Percentiles rank a stretch among this genome's conserved stretches.
phyloP scores from a whole-genome alignment of 2,113 vertebrate genomes.

The Monopterus albus region DNA sequence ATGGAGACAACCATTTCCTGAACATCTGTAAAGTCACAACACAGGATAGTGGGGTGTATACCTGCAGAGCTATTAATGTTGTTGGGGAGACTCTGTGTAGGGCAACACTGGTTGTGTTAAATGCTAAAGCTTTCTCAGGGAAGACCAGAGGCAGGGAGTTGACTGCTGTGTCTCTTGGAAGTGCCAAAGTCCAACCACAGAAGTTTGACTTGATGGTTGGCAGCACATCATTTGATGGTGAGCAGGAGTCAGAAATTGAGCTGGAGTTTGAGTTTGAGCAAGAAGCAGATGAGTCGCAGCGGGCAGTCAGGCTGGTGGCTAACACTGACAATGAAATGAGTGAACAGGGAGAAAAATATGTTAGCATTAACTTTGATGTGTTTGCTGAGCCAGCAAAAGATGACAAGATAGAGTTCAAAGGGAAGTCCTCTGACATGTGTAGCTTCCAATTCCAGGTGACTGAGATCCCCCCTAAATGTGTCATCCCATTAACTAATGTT shows the following conservation, averaged over 20 bases:
- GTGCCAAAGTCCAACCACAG: slow-evolving; percentile 76
- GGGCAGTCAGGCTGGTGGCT: slow-evolving; percentile 82
- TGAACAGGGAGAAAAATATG: slow-evolving; percentile 82
- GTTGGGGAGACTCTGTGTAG: slow-evolving; percentile 91
- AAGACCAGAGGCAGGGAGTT: slow-evolving; percentile 75
- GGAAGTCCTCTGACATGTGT: slow-evolving; percentile 87
- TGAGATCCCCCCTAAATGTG: slow-evolving; percentile 88
- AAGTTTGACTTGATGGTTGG: slow-evolving; percentile 86
- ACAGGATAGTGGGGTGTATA: slow-evolving; percentile 89
- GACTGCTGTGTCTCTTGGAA: slow-evolving; percentile 71
- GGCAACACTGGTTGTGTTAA: slow-evolving; percentile 85
- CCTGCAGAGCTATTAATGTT: slow-evolving; percentile 88
- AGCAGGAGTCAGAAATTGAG: slow-evolving; percentile 88
- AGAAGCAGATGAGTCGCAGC: slow-evolving; percentile 82
- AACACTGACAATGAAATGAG: slow-evolving; percentile 81
- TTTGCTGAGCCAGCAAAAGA: slow-evolving; percentile 86
- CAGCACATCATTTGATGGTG: slow-evolving; percentile 77
- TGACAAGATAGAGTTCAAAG: slow-evolving; percentile 86
- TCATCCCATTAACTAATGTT: slow-evolving; percentile 86
- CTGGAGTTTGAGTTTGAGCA: slow-evolving; percentile 89
- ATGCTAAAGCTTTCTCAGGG: slow-evolving; percentile 70
- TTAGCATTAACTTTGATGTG: slow-evolving; percentile 86
- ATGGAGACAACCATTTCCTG: slow-evolving; percentile 89
- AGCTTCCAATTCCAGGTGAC: slow-evolving; percentile 93
- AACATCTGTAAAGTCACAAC: slow-evolving; percentile 82